Evolutionary conservation across 2,113 vertebrate species (phyloP).

Genomic region (Miniopterus natalensis): DNA sequence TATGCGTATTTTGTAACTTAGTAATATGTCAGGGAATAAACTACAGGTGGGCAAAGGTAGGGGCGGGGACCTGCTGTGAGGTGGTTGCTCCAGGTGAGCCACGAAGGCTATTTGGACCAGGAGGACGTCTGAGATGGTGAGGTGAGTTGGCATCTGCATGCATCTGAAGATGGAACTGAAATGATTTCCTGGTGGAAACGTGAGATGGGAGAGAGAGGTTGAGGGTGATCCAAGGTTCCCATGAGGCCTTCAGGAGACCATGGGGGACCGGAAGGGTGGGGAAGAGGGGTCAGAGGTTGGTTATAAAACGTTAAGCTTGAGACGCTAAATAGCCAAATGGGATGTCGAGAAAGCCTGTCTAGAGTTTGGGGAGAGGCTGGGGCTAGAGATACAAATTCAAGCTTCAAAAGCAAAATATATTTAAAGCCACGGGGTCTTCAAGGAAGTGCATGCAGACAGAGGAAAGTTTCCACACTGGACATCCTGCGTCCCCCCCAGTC

Average conservation of each 20-base stretch:
- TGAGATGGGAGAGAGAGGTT: not conserved
- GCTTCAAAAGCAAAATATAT: not conserved
- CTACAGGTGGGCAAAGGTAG: not conserved
- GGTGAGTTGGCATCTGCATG: no score
- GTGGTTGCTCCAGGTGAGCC: not conserved
- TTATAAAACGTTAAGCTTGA: not conserved
- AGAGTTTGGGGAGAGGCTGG: not conserved
- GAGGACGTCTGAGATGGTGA: not conserved
- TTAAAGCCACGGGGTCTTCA: not conserved
- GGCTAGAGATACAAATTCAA: not conserved
- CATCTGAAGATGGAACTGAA: not conserved
- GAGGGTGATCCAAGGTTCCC: not conserved
- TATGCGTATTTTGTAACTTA: no score
- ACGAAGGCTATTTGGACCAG: not conserved
- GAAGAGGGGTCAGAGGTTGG: not conserved
- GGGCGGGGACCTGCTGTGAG: not conserved
- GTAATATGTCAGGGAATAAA: not conserved
- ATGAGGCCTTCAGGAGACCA: not conserved
- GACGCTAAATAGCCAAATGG: not conserved
- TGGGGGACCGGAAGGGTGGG: rapidly evolving
- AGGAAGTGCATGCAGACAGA: not conserved
- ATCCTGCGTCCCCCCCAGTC: no score
- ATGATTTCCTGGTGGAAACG: not conserved
- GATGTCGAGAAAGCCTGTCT: not conserved
- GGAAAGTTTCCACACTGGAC: no score